Base-by-base conservation (phyloP, 2,888 invertebrate species). In the Rhabditoides inermis region DNA sequence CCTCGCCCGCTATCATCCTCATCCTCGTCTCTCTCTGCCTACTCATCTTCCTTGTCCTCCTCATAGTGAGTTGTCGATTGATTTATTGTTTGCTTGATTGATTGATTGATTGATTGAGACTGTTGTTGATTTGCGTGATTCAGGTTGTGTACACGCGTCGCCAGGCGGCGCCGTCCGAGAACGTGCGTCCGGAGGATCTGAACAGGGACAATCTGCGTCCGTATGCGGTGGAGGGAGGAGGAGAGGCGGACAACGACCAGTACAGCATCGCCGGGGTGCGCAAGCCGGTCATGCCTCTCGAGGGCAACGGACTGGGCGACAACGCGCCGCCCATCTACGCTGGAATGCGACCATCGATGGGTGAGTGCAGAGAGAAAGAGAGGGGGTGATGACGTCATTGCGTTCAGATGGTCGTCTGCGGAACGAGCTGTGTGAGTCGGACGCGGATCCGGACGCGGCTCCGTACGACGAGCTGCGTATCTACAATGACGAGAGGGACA, bases 211-310 rank as follows among this genome's bases (percentile, higher is more conserved):
- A 95, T 78, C 92, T 99, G 73, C 90, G 98, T 77, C 92, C 90
- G 80, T 98, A 99, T 75, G 92, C 94, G 75, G 95, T 98, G 77
- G 95, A 99, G 80, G 95, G 95, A 18, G 94, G 94, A 74, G 95
- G 95, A 68, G 91, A 98, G 79, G 95, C 95, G 73, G 98, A 98
- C 78, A 95, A 95, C 88, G 92, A 94, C 45, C 91, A 92, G 23
- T 99, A 95, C 80, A 95, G 98, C 77, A 94, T 98, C 76, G 91
- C 90, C 22, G 90, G 92, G 20, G 84, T 99, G 45, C 89, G 95
- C 79, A 98, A 76, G 51, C 76, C 76, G 20, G 74, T 77, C 7
- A 71, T 76, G 70, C 73, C 75, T n/a, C 51, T 72, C 45, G 76
- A 76, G 27, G 53, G 55, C 26, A 64, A 59, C 23, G 70, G 69